Percentiles rank a stretch among this genome's conserved stretches.
Conservation (phyloP, 2,888 invertebrate genomes). For the Callyntrura guangdongensis region DNA sequence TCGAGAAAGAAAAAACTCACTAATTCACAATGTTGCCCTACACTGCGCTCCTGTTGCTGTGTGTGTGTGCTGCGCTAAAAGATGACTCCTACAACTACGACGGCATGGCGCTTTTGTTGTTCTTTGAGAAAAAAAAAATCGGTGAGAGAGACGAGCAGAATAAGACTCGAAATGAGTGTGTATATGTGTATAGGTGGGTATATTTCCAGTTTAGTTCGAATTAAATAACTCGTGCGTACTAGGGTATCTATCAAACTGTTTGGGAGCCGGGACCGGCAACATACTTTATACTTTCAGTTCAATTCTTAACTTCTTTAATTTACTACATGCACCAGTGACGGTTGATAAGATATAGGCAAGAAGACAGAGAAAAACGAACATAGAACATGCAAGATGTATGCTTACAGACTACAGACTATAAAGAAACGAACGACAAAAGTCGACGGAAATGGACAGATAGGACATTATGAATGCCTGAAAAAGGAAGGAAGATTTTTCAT, state of each 20-base stretch:
- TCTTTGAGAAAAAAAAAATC: no score
- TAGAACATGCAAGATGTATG: background rate
- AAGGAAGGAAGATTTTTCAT: conserved; percentile 42
- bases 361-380: background rate
- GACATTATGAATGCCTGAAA: conserved; percentile 56
- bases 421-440: conserved; percentile 9
- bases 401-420: background rate
- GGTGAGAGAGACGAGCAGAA: background rate
- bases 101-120: no score
- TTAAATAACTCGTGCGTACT: background rate
- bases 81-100: no score
- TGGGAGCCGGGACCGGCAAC: background rate
- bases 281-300: no score
- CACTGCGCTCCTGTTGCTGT: background rate
- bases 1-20: conserved; percentile 7
- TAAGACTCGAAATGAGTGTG: background rate
- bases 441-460: conserved; percentile 57
- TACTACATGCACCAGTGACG: no score
- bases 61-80: no score
- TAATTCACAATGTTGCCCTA: background rate
- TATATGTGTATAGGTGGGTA: no score
- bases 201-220: no score
- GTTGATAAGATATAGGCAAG: no score
- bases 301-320: no score
- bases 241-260: conserved; percentile 4